phyloP scores from a whole-genome alignment of 1,140 invertebrate genomes.

The Heliconius eleuchia region DNA sequence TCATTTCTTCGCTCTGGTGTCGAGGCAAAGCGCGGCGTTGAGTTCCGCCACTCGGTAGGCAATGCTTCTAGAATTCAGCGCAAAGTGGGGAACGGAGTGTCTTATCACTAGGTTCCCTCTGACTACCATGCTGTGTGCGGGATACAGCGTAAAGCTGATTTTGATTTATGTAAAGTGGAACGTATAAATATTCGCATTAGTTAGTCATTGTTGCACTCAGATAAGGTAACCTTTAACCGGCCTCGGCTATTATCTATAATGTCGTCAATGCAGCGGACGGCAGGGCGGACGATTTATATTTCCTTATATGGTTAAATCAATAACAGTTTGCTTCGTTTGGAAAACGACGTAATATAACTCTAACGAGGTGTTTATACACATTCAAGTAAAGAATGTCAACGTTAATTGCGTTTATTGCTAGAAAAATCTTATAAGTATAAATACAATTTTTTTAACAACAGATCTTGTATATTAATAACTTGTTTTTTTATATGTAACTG shows the following conservation, averaged over 20 bases:
- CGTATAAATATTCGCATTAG: constrained; percentile 33
- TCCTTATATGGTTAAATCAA: constrained; percentile 41
- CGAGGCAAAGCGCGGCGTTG: no score
- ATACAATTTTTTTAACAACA: background rate
- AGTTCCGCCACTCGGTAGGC: no score
- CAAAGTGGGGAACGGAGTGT: no score
- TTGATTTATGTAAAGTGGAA: background rate
- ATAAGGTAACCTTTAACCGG: constrained; percentile 48
- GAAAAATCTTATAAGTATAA: background rate
- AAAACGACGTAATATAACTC: constrained; percentile 23
- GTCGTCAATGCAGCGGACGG: constrained; percentile 38
- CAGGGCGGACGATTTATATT: constrained; percentile 35
- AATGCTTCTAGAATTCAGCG: no score
- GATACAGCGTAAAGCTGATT: no score
- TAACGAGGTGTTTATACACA: constrained; percentile 9
- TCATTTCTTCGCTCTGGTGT: no score
- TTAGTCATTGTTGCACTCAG: constrained; percentile 47
- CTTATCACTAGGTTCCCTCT: no score
- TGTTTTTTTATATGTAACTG: no score
- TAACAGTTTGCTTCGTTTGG: constrained; percentile 27
- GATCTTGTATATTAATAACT: background rate
- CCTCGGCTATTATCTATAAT: constrained; percentile 43
- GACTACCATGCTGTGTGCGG: no score
- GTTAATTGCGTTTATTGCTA: background rate
- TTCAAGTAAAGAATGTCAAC: background rate